Base-by-base conservation (phyloP, 1,140 invertebrate genomes). In the Adelges cooleyi region DNA sequence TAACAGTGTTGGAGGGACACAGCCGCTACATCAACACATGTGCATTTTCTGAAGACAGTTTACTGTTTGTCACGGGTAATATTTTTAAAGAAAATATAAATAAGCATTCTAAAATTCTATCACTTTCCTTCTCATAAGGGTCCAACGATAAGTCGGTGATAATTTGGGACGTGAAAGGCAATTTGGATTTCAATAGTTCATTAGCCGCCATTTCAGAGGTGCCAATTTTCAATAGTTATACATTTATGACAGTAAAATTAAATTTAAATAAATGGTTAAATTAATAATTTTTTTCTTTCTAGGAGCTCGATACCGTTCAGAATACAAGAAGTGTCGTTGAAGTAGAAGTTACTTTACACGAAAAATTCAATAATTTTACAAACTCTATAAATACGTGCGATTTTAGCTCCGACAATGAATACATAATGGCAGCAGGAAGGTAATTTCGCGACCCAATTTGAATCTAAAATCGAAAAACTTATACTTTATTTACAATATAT, bases 61-160 rank as follows among this genome's bases (percentile, higher is more conserved):
- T 74, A 36, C 71, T 84, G n/a, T 69, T 88, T 11, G 84, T 80
- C 4, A 83, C 86, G 51, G 83, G 82, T 82, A 73, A 71, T 69
- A 67, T 33, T 29, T 48, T 11, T 42, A n/a, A n/a, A 33, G 29
- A 5, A 33, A 33, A 33, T 11, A 33, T 33, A 33, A 33, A 33
- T n/a, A n/a, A 33, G 11, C 29, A 6, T 33, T 65, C 25, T 29
- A 18, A 17, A 15, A 2, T 51, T 62, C 3, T 25, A 3, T 42
- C 15, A 2, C 36, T 68, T 66, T 62, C 8, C 33, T 67, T 56
- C 68, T 72, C n/a, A n/a, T 66, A 69, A 82, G 85, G 85, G 53
- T 87, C 85, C 0, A 87, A 86, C 73, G 86, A 89, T 73, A 84
- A 82, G 71, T 77, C 78, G 2, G 76, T 86, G 0, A 81, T 83